phyloP scores from a whole-genome alignment of 1,140 invertebrate genomes.

The Magallana ariakensis region DNA sequence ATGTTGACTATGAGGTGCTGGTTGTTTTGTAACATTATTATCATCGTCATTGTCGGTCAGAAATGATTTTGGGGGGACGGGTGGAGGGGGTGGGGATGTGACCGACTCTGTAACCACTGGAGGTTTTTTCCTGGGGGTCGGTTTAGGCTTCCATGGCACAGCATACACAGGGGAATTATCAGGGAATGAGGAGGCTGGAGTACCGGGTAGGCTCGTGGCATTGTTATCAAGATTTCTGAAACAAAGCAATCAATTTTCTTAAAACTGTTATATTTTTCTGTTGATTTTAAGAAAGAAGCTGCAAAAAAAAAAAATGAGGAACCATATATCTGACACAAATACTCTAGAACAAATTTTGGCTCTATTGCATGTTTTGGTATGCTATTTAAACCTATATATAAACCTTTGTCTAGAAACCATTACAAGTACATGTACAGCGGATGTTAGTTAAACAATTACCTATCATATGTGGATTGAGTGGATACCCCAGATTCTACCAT shows the following conservation, averaged over 20 bases:
- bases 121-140: conserved; percentile 18
- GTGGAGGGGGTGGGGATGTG: conserved; percentile 16
- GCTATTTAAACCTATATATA: too few relatives aligned
- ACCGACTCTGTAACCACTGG: background rate
- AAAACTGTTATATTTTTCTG: background rate
- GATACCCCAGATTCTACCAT: background rate
- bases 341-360: too few relatives aligned
- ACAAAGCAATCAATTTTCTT: background rate
- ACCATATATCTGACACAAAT: too few relatives aligned
- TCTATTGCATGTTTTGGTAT: too few relatives aligned
- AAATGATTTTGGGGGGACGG: conserved; percentile 32
- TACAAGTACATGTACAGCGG: background rate
- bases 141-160: conserved; percentile 44
- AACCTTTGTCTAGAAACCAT: background rate
- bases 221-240: background rate
- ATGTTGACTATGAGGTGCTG: background rate
- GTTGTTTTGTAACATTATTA: background rate
- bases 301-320: too few relatives aligned
- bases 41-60: background rate
- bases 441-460: background rate
- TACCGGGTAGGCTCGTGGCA: background rate
- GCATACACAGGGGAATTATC: conserved; percentile 41
- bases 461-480: background rate
- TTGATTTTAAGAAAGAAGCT: too few relatives aligned
- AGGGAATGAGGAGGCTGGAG: background rate